phyloP scores from a whole-genome alignment of 2,113 vertebrate species.

The Catharus bicknelli region DNA sequence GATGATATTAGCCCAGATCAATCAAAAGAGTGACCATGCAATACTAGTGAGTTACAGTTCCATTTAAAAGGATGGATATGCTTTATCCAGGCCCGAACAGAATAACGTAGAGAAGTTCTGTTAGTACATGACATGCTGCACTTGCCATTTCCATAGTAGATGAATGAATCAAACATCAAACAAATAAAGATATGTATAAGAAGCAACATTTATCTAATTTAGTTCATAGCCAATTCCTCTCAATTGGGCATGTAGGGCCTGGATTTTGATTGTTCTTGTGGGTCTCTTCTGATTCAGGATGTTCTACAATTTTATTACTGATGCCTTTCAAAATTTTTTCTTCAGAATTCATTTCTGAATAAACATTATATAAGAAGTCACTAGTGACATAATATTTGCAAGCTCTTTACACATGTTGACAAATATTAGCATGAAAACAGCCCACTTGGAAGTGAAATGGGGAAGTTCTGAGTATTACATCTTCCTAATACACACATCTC shows the following conservation, averaged over 20 bases:
- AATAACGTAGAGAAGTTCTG: neutral
- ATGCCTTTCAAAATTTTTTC: neutral
- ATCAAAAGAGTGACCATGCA: neutral
- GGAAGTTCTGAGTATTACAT: neutral
- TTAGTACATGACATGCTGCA: neutral
- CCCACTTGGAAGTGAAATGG: neutral
- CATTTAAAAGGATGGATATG: neutral
- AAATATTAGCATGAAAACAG: accelerated
- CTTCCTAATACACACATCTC: neutral
- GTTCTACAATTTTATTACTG: neutral
- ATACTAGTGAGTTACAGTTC: neutral
- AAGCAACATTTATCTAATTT: neutral
- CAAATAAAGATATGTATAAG: neutral
- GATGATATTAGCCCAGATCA: neutral
- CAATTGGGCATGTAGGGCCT: neutral
- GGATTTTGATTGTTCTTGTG: neutral
- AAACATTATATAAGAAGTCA: neutral
- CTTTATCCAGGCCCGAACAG: neutral
- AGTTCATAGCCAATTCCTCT: neutral
- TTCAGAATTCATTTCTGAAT: neutral
- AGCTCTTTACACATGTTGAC: neutral
- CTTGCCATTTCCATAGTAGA: neutral
- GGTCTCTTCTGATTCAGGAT: neutral
- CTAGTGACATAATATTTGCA: no score
- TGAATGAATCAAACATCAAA: neutral